A percentile compares a stretch with the other conserved stretches of the same genome.
phyloP scores from a whole-genome alignment of 2,797 vertebrate species.

The Platyrinchus mystaceus region DNA sequence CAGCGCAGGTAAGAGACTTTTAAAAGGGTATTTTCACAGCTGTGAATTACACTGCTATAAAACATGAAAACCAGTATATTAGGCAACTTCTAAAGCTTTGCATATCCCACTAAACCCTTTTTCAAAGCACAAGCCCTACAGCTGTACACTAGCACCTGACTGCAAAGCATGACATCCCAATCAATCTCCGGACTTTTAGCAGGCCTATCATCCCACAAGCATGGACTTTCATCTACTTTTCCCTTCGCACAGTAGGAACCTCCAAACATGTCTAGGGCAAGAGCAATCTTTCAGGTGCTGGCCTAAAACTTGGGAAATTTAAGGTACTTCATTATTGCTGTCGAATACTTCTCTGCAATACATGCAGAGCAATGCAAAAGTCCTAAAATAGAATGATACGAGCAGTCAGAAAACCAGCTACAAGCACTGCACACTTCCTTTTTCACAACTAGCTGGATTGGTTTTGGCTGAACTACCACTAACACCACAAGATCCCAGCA shows the following conservation, averaged over 20 bases:
- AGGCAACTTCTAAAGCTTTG: background rate
- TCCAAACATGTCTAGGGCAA: rapidly evolving
- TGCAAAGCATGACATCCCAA: background rate
- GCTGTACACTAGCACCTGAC: background rate
- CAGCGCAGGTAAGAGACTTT: background rate
- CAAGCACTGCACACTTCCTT: background rate
- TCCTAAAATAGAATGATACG: background rate
- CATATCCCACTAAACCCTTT: background rate
- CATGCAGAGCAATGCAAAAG: rapidly evolving
- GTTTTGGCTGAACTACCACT: background rate
- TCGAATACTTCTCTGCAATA: background rate
- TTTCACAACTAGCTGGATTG: background rate
- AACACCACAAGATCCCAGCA: background rate
- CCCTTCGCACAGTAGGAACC: background rate
- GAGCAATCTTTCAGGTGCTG: background rate
- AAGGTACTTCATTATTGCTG: background rate
- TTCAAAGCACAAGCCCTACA: background rate
- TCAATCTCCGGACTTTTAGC: rapidly evolving
- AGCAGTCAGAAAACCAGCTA: background rate
- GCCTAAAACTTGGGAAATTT: background rate
- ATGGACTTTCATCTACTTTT: background rate
- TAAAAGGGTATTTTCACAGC: background rate
- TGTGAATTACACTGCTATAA: background rate
- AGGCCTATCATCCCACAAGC: background rate
- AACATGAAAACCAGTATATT: background rate